Evolutionary conservation across 2,797 vertebrate genomes (phyloP).

Genomic region (Erithacus rubecula): DNA sequence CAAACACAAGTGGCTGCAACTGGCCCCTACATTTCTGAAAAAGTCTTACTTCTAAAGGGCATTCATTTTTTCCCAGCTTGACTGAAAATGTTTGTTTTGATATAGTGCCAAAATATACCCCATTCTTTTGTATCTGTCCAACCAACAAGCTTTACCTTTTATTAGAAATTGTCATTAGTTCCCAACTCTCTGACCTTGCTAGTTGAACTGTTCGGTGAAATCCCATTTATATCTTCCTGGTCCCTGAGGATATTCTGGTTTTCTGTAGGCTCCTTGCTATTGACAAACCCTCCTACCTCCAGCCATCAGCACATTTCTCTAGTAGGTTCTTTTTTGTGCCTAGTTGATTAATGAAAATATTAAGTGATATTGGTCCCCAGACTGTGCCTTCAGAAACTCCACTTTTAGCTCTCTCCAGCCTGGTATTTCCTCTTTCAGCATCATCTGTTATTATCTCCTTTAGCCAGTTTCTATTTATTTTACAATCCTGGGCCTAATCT

Average conservation of each 20-base stretch:
- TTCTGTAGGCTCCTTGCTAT: constrained; percentile 9
- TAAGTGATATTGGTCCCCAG: constrained; percentile 10
- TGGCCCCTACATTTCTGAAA: neutral
- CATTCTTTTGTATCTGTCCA: neutral
- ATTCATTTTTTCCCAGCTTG: neutral
- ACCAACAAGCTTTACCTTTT: neutral
- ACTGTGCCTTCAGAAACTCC: constrained; percentile 20
- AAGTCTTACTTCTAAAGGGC: neutral
- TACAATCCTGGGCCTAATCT: constrained; percentile 37
- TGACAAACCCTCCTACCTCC: constrained; percentile 18
- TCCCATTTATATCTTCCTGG: constrained; percentile 24
- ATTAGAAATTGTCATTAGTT: constrained; percentile 29
- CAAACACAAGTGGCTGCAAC: neutral
- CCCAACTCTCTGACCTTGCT: constrained; percentile 31
- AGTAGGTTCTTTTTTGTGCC: constrained; percentile 8
- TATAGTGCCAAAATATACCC: neutral
- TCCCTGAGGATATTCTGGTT: constrained; percentile 6
- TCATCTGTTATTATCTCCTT: constrained; percentile 37
- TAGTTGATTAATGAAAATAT: constrained; percentile 59
- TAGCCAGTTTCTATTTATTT: constrained; percentile 32
- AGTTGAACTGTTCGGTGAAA: constrained; percentile 19
- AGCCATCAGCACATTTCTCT: constrained; percentile 25
- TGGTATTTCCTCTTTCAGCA: constrained; percentile 15
- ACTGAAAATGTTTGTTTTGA: constrained; percentile 17
- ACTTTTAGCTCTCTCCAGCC: constrained; percentile 6